Conservation (phyloP, 2,113 vertebrate species). For the Grammomys dolichurus region DNA sequence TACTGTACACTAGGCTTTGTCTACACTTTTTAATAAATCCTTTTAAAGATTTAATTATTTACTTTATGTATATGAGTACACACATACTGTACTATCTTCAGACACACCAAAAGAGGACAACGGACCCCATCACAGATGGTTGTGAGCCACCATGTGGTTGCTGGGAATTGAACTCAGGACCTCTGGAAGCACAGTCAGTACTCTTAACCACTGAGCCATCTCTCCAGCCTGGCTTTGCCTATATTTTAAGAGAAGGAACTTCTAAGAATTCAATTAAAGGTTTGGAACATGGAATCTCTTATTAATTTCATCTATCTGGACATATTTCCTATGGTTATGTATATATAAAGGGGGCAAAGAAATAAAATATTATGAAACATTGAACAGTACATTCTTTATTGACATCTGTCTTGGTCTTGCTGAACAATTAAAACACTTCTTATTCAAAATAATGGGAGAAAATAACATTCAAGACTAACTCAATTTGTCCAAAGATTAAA, state of each 20-base stretch:
- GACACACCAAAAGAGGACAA: no score
- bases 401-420: background rate
- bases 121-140: no score
- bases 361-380: conserved; percentile 24
- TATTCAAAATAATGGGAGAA: conserved; percentile 19
- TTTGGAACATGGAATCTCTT: background rate
- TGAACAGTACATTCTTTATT: background rate
- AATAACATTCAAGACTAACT: background rate
- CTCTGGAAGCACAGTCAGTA: no score
- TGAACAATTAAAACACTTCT: conserved; percentile 1
- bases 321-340: background rate
- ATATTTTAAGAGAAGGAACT: background rate
- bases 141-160: no score
- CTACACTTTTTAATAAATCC: background rate
- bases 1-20: background rate
- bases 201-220: no score
- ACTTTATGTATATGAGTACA: no score
- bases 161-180: no score
- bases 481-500: background rate
- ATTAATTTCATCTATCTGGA: background rate
- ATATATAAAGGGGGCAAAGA: background rate
- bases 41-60: no score
- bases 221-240: no score
- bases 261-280: background rate
- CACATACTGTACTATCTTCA: no score